Evolutionary conservation across 2,113 vertebrate genomes (phyloP).

Genomic region (Megaleporinus macrocephalus): DNA sequence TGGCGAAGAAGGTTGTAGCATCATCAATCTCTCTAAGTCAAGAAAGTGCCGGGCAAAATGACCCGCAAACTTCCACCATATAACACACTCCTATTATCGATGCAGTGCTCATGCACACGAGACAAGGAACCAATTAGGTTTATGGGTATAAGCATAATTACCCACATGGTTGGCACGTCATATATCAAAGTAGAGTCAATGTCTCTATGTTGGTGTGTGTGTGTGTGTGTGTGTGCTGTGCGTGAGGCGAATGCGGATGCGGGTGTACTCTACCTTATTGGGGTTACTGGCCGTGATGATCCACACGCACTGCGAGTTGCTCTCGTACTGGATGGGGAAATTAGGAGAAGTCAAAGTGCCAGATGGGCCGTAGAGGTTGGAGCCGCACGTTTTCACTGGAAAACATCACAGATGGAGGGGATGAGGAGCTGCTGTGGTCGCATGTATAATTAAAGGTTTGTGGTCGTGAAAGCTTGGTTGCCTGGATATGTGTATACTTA

Average conservation of each 20-base stretch:
- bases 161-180: slow-evolving; percentile 63
- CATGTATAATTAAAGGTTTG: not conserved
- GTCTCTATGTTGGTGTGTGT: slow-evolving; percentile 29
- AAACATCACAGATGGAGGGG: slow-evolving; percentile 13
- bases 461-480: not conserved
- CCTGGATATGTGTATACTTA: not conserved
- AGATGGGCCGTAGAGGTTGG: slow-evolving; percentile 78
- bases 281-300: slow-evolving; percentile 81
- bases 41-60: slow-evolving; percentile 13
- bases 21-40: slow-evolving; percentile 11
- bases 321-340: slow-evolving; percentile 83
- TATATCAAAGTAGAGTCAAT: slow-evolving; percentile 61
- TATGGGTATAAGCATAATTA: slow-evolving; percentile 63
- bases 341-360: slow-evolving; percentile 82
- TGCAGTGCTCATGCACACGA: not conserved
- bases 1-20: not conserved
- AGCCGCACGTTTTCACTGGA: slow-evolving; percentile 82
- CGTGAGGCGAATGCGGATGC: not conserved
- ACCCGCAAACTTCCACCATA: slow-evolving; percentile 12
- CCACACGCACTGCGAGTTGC: slow-evolving; percentile 83
- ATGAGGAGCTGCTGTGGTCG: not conserved
- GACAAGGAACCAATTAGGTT: slow-evolving; percentile 14
- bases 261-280: slow-evolving; percentile 74
- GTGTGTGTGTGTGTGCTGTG: slow-evolving; percentile 3
- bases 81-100: not conserved